Percentiles rank a stretch among this genome's conserved stretches.
These are phyloP conservation scores for Alloscopus bannaensis DNA, from an alignment of 2,888 invertebrate genomes.

Conservation along the genomic window DNA sequence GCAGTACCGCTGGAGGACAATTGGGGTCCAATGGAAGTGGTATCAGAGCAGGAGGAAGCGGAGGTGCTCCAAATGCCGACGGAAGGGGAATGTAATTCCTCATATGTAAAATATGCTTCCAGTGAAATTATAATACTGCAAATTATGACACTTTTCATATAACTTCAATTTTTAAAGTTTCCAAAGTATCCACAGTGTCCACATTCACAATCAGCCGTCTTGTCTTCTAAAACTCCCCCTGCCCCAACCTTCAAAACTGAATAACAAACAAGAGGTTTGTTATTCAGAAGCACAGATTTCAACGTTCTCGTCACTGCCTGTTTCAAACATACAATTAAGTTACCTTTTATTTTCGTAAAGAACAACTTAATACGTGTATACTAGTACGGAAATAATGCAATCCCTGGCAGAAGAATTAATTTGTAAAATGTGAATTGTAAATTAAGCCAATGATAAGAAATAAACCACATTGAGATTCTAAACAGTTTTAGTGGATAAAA, in stretches of 20 bases:
- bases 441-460: no score
- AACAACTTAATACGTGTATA: no score
- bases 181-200: background rate
- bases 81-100: slow-evolving; percentile 54
- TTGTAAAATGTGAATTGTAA: no score
- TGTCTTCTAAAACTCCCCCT: background rate
- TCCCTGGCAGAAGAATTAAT: no score
- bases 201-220: background rate
- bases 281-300: background rate
- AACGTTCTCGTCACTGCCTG: background rate
- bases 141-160: slow-evolving; percentile 8
- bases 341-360: background rate
- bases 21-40: slow-evolving; percentile 71
- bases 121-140: slow-evolving; percentile 11
- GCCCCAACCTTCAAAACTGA: background rate
- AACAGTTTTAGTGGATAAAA: no score
- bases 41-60: slow-evolving; percentile 71
- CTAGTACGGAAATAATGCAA: no score
- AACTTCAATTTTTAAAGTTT: slow-evolving; percentile 2
- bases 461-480: no score
- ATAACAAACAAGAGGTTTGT: background rate
- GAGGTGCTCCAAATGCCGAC: slow-evolving; percentile 58
- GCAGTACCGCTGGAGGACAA: slow-evolving; percentile 71
- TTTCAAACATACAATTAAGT: background rate
- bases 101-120: slow-evolving; percentile 30